Conservation (phyloP, 2,888 invertebrate species). For the Lasioglossum calceatum region DNA sequence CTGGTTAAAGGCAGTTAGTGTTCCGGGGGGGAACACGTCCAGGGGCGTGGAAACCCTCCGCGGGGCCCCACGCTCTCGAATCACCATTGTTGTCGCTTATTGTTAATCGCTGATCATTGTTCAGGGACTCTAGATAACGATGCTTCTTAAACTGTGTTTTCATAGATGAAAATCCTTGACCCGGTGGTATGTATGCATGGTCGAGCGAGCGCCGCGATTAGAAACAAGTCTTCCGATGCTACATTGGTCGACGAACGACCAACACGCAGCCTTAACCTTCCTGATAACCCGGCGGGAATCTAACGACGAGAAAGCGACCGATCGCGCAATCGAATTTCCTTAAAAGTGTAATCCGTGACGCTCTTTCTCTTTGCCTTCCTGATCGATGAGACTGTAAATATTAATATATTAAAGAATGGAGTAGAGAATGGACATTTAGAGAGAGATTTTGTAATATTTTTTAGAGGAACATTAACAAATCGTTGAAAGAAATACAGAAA, state of each 20-base stretch:
- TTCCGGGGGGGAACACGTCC: constrained; percentile 21
- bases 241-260: not conserved
- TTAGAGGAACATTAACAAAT: no score
- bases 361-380: not conserved
- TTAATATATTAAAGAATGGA: no score
- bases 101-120: not conserved
- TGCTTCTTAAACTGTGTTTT: not conserved
- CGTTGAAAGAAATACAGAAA: no score
- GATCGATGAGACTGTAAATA: no score
- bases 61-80: not conserved
- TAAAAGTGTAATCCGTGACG: not conserved
- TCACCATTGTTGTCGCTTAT: not conserved
- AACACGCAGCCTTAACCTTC: constrained; percentile 46
- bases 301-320: constrained; percentile 4
- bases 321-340: not conserved
- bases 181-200: not conserved
- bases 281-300: constrained; percentile 49
- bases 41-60: not conserved
- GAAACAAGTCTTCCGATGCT: not conserved
- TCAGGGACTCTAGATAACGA: not conserved
- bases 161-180: constrained; percentile 10
- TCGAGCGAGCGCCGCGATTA: not conserved
- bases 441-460: no score
- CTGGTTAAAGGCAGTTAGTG: constrained; percentile 75
- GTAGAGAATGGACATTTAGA: no score